Conservation (phyloP, 2,797 vertebrate genomes). For the Gallinago nigripennis region DNA sequence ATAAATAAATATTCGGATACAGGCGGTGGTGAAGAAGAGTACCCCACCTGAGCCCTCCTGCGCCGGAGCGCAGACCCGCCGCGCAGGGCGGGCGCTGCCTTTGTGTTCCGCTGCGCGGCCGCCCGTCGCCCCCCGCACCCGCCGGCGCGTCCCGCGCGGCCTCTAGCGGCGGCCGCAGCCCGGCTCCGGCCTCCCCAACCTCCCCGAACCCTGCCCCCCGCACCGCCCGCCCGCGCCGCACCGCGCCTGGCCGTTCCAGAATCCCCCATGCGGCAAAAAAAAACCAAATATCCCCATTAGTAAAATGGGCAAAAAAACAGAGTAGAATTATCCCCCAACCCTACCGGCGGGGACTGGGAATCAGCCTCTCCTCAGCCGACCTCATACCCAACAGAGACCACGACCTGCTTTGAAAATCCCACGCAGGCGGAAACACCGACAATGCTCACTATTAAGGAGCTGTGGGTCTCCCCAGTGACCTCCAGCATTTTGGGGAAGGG, state of each 20-base stretch:
- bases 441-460: background rate
- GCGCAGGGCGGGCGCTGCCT: background rate
- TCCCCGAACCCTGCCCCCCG: background rate
- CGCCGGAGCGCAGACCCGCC: background rate
- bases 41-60: background rate
- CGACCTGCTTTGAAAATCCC: background rate
- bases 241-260: background rate
- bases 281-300: background rate
- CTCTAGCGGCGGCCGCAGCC: background rate
- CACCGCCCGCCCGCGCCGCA: background rate
- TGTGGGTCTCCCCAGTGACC: background rate
- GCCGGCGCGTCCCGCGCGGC: background rate
- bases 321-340: background rate
- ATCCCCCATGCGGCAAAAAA: background rate
- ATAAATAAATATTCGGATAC: background rate
- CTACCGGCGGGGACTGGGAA: background rate
- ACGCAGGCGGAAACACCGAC: background rate
- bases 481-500: background rate
- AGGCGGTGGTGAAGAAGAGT: background rate
- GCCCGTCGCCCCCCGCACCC: background rate
- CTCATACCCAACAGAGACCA: background rate
- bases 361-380: background rate
- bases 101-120: constrained; percentile 8
- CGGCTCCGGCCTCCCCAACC: background rate
- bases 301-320: background rate